Evolutionary conservation across 2,797 vertebrate species (phyloP), one percentile per base, ranked within the genome.

Genomic region (Pachyuromys duprasi): DNA sequence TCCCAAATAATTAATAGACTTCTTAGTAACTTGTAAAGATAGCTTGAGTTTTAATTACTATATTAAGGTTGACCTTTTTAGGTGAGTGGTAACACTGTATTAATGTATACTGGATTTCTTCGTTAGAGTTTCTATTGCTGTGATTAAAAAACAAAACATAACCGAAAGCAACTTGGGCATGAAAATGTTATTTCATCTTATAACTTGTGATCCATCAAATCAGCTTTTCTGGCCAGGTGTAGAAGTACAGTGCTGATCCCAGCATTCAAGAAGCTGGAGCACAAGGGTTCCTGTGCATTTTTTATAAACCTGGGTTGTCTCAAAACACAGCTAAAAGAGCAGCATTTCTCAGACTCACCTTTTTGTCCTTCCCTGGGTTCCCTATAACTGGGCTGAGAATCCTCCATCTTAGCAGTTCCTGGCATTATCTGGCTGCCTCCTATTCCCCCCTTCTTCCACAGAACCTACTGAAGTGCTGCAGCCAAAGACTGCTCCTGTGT

Each of bases 181-280:
- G 36, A 63, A 42, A 82, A 14, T 62, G 36, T 63, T 42, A 1
- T 18, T 42, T 63, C 24, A 18, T 82, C 57, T 83, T 17, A 31
- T 33, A 65, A 60, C 60, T 79, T 83, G 60, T 13, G 36, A 5
- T 45, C 39, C 39, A 49, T 72, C 63, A 60, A 1, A 8, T 28
- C 72, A n/a, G 22, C 0, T 0, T 72, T 45, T 72, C 69, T 78
- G 22, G 26, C 12, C 9, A 53, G 6, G 33, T 17, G 8, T 53
- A 53, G 42, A n/a, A 53, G 63, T 69, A 26, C 60, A 18, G 8
- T 65, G 39, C 39, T 65, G 62, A 83, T 33, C 39, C 83, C 31
- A 69, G 65, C 20, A 69, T 53, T 49, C 12, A 5, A 6, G 18
- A 83, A 28, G 60, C 60, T 22, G 28, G 39, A n/a, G 18, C 42